Conservation (phyloP, 1,140 invertebrate species). For the Bombus confusus region DNA sequence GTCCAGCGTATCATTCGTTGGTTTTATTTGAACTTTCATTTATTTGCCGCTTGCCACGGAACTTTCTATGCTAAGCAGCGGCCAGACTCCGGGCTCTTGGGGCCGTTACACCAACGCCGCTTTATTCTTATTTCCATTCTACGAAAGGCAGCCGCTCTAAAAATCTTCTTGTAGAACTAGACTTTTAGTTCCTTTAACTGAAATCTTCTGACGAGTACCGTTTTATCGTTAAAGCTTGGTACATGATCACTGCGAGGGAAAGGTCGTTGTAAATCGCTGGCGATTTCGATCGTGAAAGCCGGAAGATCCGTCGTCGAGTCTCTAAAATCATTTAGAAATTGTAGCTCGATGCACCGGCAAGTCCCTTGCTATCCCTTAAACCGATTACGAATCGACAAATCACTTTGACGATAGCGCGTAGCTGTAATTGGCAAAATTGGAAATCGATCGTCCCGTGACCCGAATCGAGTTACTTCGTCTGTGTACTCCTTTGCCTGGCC, state of each 20-base stretch:
- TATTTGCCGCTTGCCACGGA: constrained; percentile 15
- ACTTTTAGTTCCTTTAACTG: background rate
- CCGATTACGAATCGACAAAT: background rate
- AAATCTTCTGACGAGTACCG: background rate
- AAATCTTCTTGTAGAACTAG: background rate
- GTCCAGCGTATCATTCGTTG: constrained; percentile 7
- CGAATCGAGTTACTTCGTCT: background rate
- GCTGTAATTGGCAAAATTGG: background rate
- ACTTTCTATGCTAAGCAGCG: constrained; percentile 42
- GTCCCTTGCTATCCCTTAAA: background rate
- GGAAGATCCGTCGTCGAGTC: background rate
- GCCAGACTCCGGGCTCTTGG: background rate
- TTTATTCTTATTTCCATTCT: background rate
- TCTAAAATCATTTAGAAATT: constrained; percentile 5
- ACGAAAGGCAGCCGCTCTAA: background rate
- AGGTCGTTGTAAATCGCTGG: background rate
- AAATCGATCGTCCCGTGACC: background rate
- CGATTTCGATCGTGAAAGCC: constrained; percentile 14
- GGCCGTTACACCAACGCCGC: background rate
- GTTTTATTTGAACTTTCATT: constrained; percentile 59
- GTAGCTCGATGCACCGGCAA: background rate
- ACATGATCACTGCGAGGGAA: background rate
- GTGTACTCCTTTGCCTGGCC: background rate
- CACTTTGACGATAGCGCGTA: too few relatives aligned
- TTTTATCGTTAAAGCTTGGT: background rate